phyloP scores from a whole-genome alignment of 2,888 invertebrate species.

The Craniophora ligustri region DNA sequence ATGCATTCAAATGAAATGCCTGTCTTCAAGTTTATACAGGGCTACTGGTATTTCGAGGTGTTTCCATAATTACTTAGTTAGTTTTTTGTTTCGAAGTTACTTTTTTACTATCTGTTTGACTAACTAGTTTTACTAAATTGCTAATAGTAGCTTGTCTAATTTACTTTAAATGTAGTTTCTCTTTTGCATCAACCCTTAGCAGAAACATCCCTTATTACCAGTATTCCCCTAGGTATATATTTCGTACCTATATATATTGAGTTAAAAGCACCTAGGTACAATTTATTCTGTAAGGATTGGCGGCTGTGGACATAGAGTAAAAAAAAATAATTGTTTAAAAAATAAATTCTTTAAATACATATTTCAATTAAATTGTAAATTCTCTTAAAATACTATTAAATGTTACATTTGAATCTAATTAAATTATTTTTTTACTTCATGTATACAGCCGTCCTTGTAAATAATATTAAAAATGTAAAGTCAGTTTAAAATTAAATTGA shows the following conservation, averaged over 20 bases:
- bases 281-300: conserved; percentile 61
- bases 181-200: background rate
- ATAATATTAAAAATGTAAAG: conserved; percentile 66
- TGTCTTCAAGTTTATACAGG: conserved; percentile 29
- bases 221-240: conserved; percentile 3
- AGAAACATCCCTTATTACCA: background rate
- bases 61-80: no score
- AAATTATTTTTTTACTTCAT: conserved; percentile 58
- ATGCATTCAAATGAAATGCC: conserved; percentile 34
- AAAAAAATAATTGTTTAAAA: conserved; percentile 18
- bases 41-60: background rate
- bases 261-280: conserved; percentile 82
- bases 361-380: conserved; percentile 1
- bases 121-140: no score
- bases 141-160: no score
- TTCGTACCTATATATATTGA: conserved; percentile 50
- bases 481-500: conserved; percentile 57
- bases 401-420: conserved; percentile 8
- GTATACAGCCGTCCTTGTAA: conserved; percentile 68
- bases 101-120: no score
- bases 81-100: no score
- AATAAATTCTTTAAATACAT: background rate
- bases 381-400: conserved; percentile 6
- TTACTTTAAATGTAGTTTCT: no score
- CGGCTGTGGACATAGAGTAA: conserved; percentile 51